Evolutionary conservation across 2,797 vertebrate species (phyloP), one percentile per base, ranked within the genome.

Genomic region (Parotocinclus haroldoi): DNA sequence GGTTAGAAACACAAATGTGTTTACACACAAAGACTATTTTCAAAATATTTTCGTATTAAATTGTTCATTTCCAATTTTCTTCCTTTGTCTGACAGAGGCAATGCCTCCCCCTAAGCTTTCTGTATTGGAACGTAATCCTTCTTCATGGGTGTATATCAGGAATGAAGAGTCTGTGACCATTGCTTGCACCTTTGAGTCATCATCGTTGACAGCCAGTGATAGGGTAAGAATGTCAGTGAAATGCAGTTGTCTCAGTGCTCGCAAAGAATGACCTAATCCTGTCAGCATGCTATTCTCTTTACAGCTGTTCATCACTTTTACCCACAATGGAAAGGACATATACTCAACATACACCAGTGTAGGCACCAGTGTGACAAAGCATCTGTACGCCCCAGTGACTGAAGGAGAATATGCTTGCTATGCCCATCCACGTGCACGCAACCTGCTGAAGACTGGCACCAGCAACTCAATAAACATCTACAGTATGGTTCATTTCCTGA

Each of bases 381-480:
- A 7, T 7, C 10, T 56, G 50, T 0, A 0, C 2, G 8, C 12
- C 3, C 44, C 51, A 8, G 64, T 74, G 58, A 0, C 10, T 3
- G 45, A 57, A 54, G 79, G 79, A 45, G 8, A 63, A 13, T 81
- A 76, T 9, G 58, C 63, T 6, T 81, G 79, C 61, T 52, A 38
- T 7, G 63, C 39, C 16, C 7, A 16, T 18, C 7, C 37, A 11
- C 7, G n/a, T 18, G 44, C 61, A 7, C 42, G 8, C 19, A 39
- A 3, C 1, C 4, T 9, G 7, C 1, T 0, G 1, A n/a, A 7
- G 8, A 14, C 62, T 73, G 37, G 19, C 1, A n/a, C 27, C 27
- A 79, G 79, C 67, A 78, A 79, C 38, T 14, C 14, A 3, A 50
- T 80, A 16, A 17, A 53, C 37, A 58, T 79, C 69, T 68, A 74